These are phyloP conservation scores for Archaeoteleia sp. DNA, from an alignment of 2,888 invertebrate species.

Conservation along the genomic window DNA sequence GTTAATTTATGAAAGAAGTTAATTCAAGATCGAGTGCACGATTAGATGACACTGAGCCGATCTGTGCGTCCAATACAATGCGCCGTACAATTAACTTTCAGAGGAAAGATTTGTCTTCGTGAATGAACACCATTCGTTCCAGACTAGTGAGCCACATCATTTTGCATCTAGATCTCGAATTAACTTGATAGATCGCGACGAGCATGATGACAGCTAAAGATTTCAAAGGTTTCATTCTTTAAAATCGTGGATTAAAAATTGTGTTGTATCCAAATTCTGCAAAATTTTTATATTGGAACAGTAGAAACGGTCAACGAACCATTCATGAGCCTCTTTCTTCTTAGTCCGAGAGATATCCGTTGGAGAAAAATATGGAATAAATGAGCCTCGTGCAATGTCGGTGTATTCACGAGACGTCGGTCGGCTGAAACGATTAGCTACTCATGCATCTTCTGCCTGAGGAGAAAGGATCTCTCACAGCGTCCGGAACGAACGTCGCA, in stretches of 20 bases:
- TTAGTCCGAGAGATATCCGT: too few species aligned
- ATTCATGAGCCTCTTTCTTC: too few species aligned
- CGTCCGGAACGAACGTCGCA: conserved; percentile 25
- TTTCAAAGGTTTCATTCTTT: too few species aligned
- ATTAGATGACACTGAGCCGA: background rate
- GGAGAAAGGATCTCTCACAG: conserved; percentile 36
- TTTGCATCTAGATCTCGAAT: conserved; percentile 4
- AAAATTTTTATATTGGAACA: too few species aligned
- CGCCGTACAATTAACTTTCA: background rate
- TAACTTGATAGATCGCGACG: too few species aligned
- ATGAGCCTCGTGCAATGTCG: too few species aligned
- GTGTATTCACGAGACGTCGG: background rate
- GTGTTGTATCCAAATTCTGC: too few species aligned
- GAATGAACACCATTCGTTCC: conserved; percentile 4
- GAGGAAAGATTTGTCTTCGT: conserved; percentile 2
- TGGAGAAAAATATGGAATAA: too few species aligned
- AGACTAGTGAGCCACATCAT: conserved; percentile 2
- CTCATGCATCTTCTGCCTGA: conserved; percentile 25
- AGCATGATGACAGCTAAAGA: too few species aligned
- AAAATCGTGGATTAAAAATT: too few species aligned
- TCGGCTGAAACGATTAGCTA: conserved; percentile 26
- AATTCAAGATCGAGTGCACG: conserved; percentile 10
- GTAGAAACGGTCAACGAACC: too few species aligned
- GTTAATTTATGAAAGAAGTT: conserved; percentile 1
- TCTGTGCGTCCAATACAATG: background rate